Evolutionary conservation across 2,113 vertebrate genomes (phyloP), one percentile per base, ranked within the genome.

Genomic region (Hydrolagus affinis): DNA sequence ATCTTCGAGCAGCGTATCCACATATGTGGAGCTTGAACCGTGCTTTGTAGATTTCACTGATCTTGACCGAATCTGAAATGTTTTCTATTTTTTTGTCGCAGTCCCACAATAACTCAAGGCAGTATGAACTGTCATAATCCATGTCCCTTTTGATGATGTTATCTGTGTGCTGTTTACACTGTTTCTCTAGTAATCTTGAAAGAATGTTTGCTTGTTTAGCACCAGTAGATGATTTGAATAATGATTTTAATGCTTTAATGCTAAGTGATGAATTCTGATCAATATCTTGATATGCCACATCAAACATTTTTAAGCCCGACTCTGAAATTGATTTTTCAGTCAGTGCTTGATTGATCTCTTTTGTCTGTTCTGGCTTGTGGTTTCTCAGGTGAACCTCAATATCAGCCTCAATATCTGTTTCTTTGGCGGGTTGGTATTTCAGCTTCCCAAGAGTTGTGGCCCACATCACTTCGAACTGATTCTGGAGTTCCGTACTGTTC

Each of bases 401-500:
- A 73, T 90, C 87, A 85, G 44, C n/a, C 76, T 87, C 86, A 30
- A 94, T 92, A 30, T 93, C 86, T 1, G 89, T 87, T 28, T 10
- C 88, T 83, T 90, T 88, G 78, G 90, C 88, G 80, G n/a, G 86
- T 87, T 68, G 90, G 7, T 76, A 10, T 3, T 86, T 60, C 12
- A 88, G 77, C n/a, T 66, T 60, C 32, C 12, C 23, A 21, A 92
- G 85, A 0, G 86, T 88, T 69, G 88, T 86, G 28, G 69, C 87
- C 93, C 94, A 95, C 80, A 90, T 93, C 3, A 85, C 87, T 30
- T 90, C 91, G 91, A 94, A 94, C 85, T 92, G 91, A 3, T 87
- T 71, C 77, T 92, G 87, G 12, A 94, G 86, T 23, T 91, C 87
- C 64, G 70, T 9, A 78, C 89, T 89, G 73, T 88, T 70, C 23